Base-by-base conservation (phyloP, 2,888 invertebrate species). In the Machimus rusticus region DNA sequence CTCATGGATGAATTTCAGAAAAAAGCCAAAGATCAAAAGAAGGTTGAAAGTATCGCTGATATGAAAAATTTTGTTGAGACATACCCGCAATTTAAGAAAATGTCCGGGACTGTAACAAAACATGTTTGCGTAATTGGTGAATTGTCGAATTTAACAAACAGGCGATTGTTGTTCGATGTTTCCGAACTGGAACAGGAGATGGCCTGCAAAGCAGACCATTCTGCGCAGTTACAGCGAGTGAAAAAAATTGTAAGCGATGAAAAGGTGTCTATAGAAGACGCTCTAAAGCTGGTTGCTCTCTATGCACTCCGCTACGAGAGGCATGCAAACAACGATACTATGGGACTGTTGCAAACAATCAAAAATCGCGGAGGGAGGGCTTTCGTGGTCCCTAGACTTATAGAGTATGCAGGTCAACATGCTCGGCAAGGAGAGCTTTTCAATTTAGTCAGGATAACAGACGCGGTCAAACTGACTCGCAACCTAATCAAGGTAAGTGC, bases 11-110 rank as follows among this genome's bases (percentile, higher is more conserved):
- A 99, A 91, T 99, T 99, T 93, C 99, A 99, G 93, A 96, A 95
- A 90, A 98, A 98, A 92, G 98, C 98, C 2, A 97, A 99, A 92
- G 97, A 97, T 90, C 98, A 99, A 90, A 97, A 98, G 92, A 98
- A 99, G 94, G 97, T 99, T 2, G 99, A 99, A 93, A 98, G 98
- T 90, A 99, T 99, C 90, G 95, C 97, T 0, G 99, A 99, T 92
- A 99, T 99, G 99, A 99, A 99, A 94, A 96, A 95, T 91, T 99
- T 99, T 92, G 98, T 99, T 0, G 99, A 99, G 92, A 96, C 97
- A 16, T 99, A 99, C 93, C 99, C 99, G 0, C 96, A 99, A 90
- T 99, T 99, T 92, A 99, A 99, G 94, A 98, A 98, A 95, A 95
- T 98, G 95, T 97, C 97, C 0, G 98, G 98, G 28, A 99, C 99